Percentiles rank a stretch among this genome's conserved stretches.
Evolutionary conservation across 2,888 invertebrate species (phyloP).

Genomic region (Lycaena phlaeas): DNA sequence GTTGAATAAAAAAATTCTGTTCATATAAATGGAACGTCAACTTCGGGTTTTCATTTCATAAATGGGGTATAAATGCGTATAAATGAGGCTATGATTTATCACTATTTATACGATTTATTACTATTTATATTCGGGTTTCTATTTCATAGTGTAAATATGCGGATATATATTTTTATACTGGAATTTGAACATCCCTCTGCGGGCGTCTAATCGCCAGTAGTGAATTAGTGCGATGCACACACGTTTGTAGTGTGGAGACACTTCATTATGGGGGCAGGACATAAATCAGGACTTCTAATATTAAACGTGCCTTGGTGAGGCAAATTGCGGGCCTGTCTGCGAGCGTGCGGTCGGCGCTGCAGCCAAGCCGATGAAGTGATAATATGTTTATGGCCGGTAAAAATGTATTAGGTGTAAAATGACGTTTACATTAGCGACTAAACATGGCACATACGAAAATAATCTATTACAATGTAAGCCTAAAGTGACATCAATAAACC

Average conservation of each 20-base stretch:
- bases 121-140: neutral
- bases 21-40: too few species aligned
- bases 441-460: too few species aligned
- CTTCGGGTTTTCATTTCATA: too few species aligned
- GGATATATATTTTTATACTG: constrained; percentile 19
- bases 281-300: constrained; percentile 74
- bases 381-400: constrained; percentile 26
- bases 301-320: constrained; percentile 71
- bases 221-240: constrained; percentile 66
- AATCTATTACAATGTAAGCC: too few species aligned
- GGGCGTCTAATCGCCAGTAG: constrained; percentile 51
- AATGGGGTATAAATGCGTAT: too few species aligned
- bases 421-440: constrained; percentile 20
- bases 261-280: constrained; percentile 66
- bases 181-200: constrained; percentile 20
- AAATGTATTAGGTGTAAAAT: constrained; percentile 24
- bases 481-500: too few species aligned
- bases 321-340: constrained; percentile 56
- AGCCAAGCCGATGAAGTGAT: constrained; percentile 30
- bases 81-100: too few species aligned
- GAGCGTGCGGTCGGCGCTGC: constrained; percentile 38
- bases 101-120: too few species aligned
- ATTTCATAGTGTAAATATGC: constrained; percentile 8
- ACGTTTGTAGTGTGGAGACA: constrained; percentile 66
- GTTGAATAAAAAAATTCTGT: too few species aligned